These are phyloP conservation scores for Agrotis segetum DNA, from an alignment of 2,888 invertebrate species.

Conservation along the genomic window DNA sequence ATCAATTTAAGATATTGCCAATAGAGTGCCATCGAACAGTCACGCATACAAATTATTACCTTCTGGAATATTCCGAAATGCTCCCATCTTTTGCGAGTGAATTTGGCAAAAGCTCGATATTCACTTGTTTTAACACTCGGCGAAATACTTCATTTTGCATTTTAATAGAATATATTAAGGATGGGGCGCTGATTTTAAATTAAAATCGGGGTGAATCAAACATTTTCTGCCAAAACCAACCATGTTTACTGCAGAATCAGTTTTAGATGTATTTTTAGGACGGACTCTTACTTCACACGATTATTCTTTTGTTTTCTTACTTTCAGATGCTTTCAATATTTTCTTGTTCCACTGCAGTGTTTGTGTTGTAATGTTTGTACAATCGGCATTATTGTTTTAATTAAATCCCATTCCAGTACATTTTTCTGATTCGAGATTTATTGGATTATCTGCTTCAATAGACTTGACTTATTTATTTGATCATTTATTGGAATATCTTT, in stretches of 20 bases:
- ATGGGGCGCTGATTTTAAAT: slow-evolving; percentile 57
- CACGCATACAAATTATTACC: slow-evolving; percentile 66
- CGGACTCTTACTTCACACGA: not conserved
- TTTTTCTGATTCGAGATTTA: slow-evolving; percentile 8
- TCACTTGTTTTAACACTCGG: slow-evolving; percentile 60
- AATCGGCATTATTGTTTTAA: slow-evolving; percentile 21
- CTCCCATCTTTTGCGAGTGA: slow-evolving; percentile 52
- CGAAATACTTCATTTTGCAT: slow-evolving; percentile 64
- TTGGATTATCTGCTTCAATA: slow-evolving; percentile 10
- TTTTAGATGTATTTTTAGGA: slow-evolving; percentile 18
- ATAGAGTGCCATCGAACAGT: slow-evolving; percentile 60
- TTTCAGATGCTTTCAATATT: not conserved
- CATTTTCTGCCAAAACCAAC: slow-evolving; percentile 31
- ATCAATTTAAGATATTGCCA: slow-evolving; percentile 82
- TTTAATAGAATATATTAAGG: slow-evolving; percentile 63
- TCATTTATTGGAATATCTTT: slow-evolving; percentile 20
- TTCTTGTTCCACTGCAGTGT: not conserved
- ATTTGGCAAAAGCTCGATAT: slow-evolving; percentile 53
- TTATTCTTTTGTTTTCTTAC: not conserved
- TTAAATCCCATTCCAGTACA: slow-evolving; percentile 1
- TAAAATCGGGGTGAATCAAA: slow-evolving; percentile 58
- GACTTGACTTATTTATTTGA: slow-evolving; percentile 15
- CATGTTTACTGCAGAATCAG: slow-evolving; percentile 23
- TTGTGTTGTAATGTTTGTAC: not conserved
- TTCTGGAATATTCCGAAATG: slow-evolving; percentile 54